These are phyloP conservation scores for Tupaia tana DNA, from an alignment of 2,113 vertebrate genomes.

Conservation along the genomic window DNA sequence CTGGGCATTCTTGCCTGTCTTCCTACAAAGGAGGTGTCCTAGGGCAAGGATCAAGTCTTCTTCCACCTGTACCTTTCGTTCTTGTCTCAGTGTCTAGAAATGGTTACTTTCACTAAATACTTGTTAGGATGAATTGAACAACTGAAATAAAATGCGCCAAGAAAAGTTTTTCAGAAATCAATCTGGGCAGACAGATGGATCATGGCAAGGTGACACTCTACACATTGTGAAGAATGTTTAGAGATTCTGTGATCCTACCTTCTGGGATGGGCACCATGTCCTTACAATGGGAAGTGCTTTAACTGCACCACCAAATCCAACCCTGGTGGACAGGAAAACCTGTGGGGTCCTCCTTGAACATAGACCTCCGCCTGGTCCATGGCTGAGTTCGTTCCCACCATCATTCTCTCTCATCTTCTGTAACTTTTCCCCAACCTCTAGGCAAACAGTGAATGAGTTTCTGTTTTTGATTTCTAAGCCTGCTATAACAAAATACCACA, in stretches of 20 bases:
- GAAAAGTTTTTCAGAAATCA: background rate
- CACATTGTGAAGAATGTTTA: background rate
- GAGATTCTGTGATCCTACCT: background rate
- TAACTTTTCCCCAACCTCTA: too few species aligned
- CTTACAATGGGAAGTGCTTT: background rate
- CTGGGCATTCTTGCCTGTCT: background rate
- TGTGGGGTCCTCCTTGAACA: background rate
- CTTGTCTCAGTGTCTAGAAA: background rate
- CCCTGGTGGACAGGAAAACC: background rate
- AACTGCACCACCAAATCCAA: accelerated
- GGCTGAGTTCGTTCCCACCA: background rate
- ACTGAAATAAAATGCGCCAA: too few species aligned
- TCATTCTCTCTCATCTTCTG: background rate
- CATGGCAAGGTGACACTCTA: background rate
- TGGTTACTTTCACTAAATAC: background rate
- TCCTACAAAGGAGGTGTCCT: background rate
- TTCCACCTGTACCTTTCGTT: background rate
- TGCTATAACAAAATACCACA: background rate
- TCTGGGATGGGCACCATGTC: background rate
- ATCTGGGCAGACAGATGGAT: background rate
- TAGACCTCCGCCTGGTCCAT: background rate
- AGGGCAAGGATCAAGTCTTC: background rate
- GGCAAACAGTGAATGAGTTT: background rate
- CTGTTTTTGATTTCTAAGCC: background rate
- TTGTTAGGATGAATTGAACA: background rate